Evolutionary conservation across 1,140 invertebrate genomes (phyloP).

Genomic region (Leguminivora glycinivorella): DNA sequence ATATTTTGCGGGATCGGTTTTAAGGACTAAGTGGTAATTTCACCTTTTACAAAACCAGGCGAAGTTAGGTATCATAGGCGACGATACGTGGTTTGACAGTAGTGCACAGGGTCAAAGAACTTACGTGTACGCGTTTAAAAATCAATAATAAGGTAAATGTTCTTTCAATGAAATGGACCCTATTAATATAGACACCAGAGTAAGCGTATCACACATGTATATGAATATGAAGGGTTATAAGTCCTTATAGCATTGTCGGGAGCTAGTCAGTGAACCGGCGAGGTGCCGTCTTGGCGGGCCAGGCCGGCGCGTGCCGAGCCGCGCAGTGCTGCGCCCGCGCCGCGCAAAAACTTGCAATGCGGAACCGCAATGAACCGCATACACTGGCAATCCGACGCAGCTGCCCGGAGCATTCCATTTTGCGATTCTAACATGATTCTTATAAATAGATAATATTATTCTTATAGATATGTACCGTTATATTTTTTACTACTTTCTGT

Average conservation of each 20-base stretch:
- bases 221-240: background rate
- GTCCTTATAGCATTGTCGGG: background rate
- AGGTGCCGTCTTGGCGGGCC: slow-evolving; percentile 16
- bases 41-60: no score
- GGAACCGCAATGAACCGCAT: slow-evolving; percentile 45
- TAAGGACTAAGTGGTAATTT: no score
- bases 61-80: no score
- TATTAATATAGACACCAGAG: background rate
- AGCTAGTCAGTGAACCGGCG: slow-evolving; percentile 20
- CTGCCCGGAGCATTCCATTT: slow-evolving; percentile 54
- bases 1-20: no score
- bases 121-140: background rate
- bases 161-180: slow-evolving; percentile 13
- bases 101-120: background rate
- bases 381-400: slow-evolving; percentile 49
- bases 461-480: background rate
- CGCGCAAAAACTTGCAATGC: slow-evolving; percentile 55
- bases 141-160: background rate
- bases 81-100: no score
- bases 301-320: slow-evolving; percentile 25
- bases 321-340: slow-evolving; percentile 37
- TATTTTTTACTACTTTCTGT: background rate
- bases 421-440: slow-evolving; percentile 23
- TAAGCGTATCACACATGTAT: background rate
- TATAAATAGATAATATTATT: background rate